A percentile compares a stretch with the other conserved stretches of the same genome.
Conservation (phyloP, 2,797 vertebrate species). For the Furcifer pardalis region DNA sequence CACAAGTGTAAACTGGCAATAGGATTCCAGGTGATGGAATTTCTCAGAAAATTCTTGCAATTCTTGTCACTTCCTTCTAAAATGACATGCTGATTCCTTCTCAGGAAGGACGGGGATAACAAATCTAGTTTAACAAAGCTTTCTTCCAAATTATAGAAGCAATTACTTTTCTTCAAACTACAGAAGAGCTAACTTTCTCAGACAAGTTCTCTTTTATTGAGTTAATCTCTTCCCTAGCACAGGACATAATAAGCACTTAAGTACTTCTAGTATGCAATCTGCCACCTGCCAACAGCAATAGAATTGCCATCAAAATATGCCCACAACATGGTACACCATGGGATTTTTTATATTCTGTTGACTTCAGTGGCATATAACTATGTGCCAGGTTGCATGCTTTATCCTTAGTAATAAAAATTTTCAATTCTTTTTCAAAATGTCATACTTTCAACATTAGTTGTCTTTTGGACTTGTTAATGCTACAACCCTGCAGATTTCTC, state of each 20-base stretch:
- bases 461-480: neutral
- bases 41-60: neutral
- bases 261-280: neutral
- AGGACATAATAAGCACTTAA: neutral
- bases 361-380: neutral
- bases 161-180: neutral
- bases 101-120: neutral
- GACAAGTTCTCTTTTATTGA: neutral
- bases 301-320: neutral
- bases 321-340: neutral
- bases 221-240: neutral
- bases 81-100: neutral
- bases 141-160: neutral
- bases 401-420: neutral
- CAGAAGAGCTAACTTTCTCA: neutral
- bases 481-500: neutral
- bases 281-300: neutral
- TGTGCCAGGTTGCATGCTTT: neutral
- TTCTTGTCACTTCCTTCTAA: neutral
- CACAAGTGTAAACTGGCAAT: no score
- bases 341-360: neutral
- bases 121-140: neutral
- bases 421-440: neutral
- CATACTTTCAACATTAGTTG: neutral
- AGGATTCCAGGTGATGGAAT: no score